Conservation (phyloP, 2,888 invertebrate species). For the Drosophila greeni region DNA sequence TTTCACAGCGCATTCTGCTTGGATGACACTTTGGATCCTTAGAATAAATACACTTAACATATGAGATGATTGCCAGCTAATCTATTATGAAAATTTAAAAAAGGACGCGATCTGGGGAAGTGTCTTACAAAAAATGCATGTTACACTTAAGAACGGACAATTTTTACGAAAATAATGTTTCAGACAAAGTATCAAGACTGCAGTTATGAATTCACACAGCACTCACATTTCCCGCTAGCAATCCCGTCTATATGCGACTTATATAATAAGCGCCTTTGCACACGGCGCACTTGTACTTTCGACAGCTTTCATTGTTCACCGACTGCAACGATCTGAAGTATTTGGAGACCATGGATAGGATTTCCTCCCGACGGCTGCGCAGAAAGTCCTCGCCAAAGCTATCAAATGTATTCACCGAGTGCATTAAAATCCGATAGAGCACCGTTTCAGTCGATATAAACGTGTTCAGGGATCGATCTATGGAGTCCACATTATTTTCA, state of each 20-base stretch:
- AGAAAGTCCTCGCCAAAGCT: constrained; percentile 52
- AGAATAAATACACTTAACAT: constrained; percentile 1
- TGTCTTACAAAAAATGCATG: neutral
- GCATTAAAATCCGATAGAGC: constrained; percentile 65
- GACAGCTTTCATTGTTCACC: constrained; percentile 6
- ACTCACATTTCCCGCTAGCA: neutral
- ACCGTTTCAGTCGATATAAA: constrained; percentile 70
- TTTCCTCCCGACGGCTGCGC: constrained; percentile 38
- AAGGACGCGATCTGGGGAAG: neutral
- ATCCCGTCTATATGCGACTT: constrained; percentile 31
- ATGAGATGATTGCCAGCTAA: neutral
- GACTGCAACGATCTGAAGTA: constrained; percentile 54
- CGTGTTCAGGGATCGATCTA: constrained; percentile 56
- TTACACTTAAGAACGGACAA: neutral
- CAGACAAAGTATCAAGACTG: neutral
- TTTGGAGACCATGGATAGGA: constrained; percentile 36
- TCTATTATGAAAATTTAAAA: neutral
- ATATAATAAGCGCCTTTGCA: constrained; percentile 52
- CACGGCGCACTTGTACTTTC: constrained; percentile 39
- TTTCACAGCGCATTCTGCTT: constrained; percentile 14
- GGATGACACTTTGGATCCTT: constrained; percentile 4
- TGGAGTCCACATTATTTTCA: constrained; percentile 57
- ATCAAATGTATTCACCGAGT: constrained; percentile 59
- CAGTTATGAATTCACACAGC: neutral
- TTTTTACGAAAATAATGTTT: neutral